Conservation (phyloP, 2,797 vertebrate genomes). For the Neostethus bicornis region DNA sequence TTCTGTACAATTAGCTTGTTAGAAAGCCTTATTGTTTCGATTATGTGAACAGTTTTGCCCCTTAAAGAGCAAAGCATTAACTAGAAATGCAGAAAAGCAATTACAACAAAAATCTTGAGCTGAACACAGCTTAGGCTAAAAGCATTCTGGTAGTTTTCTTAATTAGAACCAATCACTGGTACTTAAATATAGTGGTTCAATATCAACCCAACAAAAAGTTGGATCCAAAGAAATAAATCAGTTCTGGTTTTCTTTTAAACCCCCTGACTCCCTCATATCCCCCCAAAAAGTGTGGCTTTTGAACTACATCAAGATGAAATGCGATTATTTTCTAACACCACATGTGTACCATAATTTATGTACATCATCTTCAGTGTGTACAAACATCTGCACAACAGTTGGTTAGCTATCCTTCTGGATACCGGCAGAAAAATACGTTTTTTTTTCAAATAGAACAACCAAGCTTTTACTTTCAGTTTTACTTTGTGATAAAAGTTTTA, state of each 20-base stretch:
- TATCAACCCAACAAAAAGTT: not conserved
- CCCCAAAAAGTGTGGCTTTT: not conserved
- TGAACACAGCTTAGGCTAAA: not conserved
- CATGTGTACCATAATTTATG: not conserved
- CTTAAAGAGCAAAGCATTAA: not conserved
- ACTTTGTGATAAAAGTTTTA: too few relatives aligned
- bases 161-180: too few relatives aligned
- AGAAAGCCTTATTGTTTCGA: not conserved
- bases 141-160: not conserved
- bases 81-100: not conserved
- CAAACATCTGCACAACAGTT: not conserved
- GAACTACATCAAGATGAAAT: not conserved
- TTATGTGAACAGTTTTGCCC: not conserved
- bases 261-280: too few relatives aligned
- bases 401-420: not conserved
- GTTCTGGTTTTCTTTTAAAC: not conserved
- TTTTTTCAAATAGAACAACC: not conserved
- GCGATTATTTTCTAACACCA: not conserved
- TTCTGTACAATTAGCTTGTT: not conserved
- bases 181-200: not conserved
- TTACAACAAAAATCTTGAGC: not conserved
- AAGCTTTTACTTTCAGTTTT: not conserved
- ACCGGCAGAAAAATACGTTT: not conserved
- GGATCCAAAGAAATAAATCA: not conserved
- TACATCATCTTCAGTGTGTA: not conserved